Evolutionary conservation across 2,113 vertebrate genomes (phyloP), one percentile per base, ranked within the genome.

Genomic region (Hippocampus abdominalis): DNA sequence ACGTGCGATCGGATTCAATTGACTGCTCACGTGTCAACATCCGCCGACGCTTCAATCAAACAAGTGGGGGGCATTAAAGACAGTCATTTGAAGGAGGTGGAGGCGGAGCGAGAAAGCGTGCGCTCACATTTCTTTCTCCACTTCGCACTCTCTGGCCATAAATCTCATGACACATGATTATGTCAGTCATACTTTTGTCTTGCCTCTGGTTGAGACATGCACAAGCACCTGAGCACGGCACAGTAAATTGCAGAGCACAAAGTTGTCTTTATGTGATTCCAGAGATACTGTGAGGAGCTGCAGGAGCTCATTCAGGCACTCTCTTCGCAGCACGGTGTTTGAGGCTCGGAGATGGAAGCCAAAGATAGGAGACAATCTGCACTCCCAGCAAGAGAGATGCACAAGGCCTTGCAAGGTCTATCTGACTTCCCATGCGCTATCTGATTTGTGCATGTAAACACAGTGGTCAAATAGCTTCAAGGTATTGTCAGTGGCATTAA

Each of bases 81-180:
- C 86, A 85, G 88, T 91, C 80, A 91, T 92, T 90, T 86, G 71
- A 81, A 80, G 75, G 66, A 51, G 78, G 65, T 73, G 79, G 79
- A 79, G 81, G 81, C 73, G 77, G 69, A 72, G 71, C 44, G 23
- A 73, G 78, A 76, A 84, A 85, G 81, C 73, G 77, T 64, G 74
- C 85, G 89, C 85, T 87, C 75, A 78, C 74, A 75, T 83, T 86
- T 82, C 78, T 76, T 80, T 84, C 81, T 75, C 74, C 76, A 81
- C 73, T 88, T 77, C 68, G 72, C 71, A 85, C 87, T 78, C 82
- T 76, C 71, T 67, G 81, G 83, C 89, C 87, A 91, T 93, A 92
- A 93, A 93, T 93, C 91, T 91, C 79, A 86, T 84, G 82, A 88
- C 88, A 90, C 90, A 90, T 91, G 89, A 91, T 90, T 90, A 84